Conservation (phyloP, 2,113 vertebrate genomes). For the Lophochroa leadbeateri region DNA sequence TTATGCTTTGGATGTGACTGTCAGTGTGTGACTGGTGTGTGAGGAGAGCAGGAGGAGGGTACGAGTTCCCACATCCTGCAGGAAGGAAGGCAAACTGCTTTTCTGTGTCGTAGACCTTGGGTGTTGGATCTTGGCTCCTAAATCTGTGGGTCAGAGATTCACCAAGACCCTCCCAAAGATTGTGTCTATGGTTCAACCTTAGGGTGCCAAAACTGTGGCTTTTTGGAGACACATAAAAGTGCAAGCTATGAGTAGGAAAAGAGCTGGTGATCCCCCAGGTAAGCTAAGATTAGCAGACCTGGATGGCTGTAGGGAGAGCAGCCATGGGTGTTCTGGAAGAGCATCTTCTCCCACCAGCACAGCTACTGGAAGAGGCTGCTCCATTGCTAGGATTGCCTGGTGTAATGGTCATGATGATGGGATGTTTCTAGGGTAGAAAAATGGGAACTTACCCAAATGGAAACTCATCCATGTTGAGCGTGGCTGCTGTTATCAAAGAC, state of each 20-base stretch:
- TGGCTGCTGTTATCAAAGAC: background rate
- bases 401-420: background rate
- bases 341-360: background rate
- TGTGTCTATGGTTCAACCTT: background rate
- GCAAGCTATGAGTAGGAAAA: background rate
- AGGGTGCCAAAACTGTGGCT: background rate
- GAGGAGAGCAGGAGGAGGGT: background rate
- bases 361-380: background rate
- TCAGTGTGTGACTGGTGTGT: background rate
- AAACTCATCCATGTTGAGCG: accelerated
- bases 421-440: background rate
- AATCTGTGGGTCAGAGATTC: background rate
- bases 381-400: background rate
- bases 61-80: background rate
- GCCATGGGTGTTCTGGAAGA: background rate
- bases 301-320: background rate
- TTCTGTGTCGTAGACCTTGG: background rate
- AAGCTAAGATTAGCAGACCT: background rate
- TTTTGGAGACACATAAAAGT: background rate
- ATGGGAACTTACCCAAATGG: background rate
- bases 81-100: background rate
- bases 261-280: background rate
- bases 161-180: background rate
- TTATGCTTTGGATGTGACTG: background rate
- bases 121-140: background rate